Base-by-base conservation (phyloP, 1,140 invertebrate species). In the Pectinophora gossypiella region DNA sequence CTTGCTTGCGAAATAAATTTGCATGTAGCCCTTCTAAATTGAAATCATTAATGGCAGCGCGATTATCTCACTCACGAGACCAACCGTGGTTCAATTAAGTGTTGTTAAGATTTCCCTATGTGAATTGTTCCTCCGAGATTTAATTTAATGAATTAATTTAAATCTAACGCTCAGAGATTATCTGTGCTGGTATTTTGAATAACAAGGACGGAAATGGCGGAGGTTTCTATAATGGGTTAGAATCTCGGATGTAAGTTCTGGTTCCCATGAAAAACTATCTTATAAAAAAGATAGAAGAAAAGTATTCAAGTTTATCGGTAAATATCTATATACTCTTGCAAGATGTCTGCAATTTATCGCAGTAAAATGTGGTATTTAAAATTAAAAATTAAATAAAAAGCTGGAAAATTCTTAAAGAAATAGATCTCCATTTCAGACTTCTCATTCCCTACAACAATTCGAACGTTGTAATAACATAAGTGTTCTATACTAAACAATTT, bases 81-180 rank as follows among this genome's bases (percentile, higher is more conserved):
- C 58, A 63, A 70, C 69, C 65, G 67, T 63, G 55, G 67, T 60
- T 78, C 82, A 85, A 85, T 85, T 83, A 85, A 85, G 82, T 72
- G 70, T 82, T 82, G 81, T 85, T 71, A 72, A 74, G 75, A 83
- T 85, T 71, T 81, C 64, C 51, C 72, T 76, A 78, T 80, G 76
- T 70, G 81, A 81, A 81, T 73, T 79, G 78, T 81, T 68, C 53
- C 68, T 81, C 71, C 63, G 52, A 64, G 73, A 76, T 81, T 83
- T 77, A 64, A 79, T 74, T 82, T 75, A 74, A 78, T 81, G 75
- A 80, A 85, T 84, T 79, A 84, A 85, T 83, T 59, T 78, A 81
- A 40, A 18, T 85, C 77, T 71, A 64, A 61, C 46, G 49, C 40
- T 20, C 40, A 63, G 64, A 64, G 73, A 83, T 78, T 74, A 83